Evolutionary conservation across 2,113 vertebrate genomes (phyloP).

Genomic region (Cnemophilus loriae): DNA sequence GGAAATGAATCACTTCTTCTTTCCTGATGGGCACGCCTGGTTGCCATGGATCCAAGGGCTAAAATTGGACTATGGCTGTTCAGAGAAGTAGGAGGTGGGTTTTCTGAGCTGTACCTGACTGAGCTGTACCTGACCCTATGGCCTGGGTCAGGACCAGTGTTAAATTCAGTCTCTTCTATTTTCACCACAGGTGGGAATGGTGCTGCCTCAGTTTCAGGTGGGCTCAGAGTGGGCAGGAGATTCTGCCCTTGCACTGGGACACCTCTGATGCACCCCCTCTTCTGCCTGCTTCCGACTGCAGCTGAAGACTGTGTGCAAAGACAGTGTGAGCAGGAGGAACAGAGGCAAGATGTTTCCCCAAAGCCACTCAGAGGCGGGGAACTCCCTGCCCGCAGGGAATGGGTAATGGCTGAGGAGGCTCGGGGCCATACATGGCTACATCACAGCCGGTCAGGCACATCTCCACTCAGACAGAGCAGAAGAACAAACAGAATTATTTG

Average conservation of each 20-base stretch:
- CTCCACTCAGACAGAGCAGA: neutral
- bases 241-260: fast-evolving
- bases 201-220: neutral
- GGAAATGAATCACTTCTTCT: constrained; percentile 30
- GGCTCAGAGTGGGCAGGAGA: neutral
- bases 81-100: neutral
- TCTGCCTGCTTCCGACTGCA: neutral
- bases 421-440: fast-evolving
- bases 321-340: neutral
- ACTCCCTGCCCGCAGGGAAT: neutral
- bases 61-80: neutral
- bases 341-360: neutral
- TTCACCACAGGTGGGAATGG: neutral
- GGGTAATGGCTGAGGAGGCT: neutral
- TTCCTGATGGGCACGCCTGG: neutral
- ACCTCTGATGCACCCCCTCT: neutral
- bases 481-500: neutral
- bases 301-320: neutral
- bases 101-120: too few species aligned
- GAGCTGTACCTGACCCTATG: neutral
- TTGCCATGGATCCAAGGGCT: constrained; percentile 17
- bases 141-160: fast-evolving
- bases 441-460: neutral
- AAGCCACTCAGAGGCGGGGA: neutral
- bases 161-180: neutral